Evolutionary conservation across 2,888 invertebrate species (phyloP), one percentile per base, ranked within the genome.

Genomic region (Camponotus fellah): DNA sequence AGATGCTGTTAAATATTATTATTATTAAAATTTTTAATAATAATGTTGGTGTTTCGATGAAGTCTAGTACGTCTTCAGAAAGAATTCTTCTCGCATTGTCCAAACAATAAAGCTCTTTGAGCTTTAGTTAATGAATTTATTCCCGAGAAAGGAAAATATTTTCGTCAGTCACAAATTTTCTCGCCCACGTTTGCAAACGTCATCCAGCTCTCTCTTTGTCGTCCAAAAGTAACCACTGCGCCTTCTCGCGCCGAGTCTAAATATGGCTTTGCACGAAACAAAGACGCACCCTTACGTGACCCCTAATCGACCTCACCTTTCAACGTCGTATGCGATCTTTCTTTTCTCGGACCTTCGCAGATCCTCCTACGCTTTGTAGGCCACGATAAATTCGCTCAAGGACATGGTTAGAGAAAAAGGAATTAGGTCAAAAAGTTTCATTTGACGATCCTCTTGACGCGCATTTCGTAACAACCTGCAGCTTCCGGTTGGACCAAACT

Each of bases 391-490:
- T 26, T 71, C 46, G n/a, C 17, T 37, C 82, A 46, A 81, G 81
- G 81, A 43, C 53, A 17, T 40, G 40, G 58, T 53, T 75, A 65
- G 62, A 75, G 56, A 56, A 87, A 86, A 82, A 79, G 71, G 49
- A 87, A 87, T 85, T 83, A 14, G 89, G 86, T 86, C 87, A 76
- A 60, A 60, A 87, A 89, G 84, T 89, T 89, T 71, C 82, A 65
- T 87, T 83, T 62, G 81, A 53, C 40, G 65, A 69, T 82, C 74
- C 56, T 75, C 68, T 68, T 46, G 46, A 46, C 9, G 17, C 26
- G 46, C 14, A 46, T 46, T 46, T 9, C 60, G 26, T 26, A 2
- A 84, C 68, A 56, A 58, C 26, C 65, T 21, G 32, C 26, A 46
- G 77, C 71, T 65, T 60, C 60, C 49, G 26, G 56, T 64, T 76